A percentile compares a stretch with the other conserved stretches of the same genome.
Evolutionary conservation across 2,888 invertebrate species (phyloP).

Genomic region (Zygaena filipendulae): DNA sequence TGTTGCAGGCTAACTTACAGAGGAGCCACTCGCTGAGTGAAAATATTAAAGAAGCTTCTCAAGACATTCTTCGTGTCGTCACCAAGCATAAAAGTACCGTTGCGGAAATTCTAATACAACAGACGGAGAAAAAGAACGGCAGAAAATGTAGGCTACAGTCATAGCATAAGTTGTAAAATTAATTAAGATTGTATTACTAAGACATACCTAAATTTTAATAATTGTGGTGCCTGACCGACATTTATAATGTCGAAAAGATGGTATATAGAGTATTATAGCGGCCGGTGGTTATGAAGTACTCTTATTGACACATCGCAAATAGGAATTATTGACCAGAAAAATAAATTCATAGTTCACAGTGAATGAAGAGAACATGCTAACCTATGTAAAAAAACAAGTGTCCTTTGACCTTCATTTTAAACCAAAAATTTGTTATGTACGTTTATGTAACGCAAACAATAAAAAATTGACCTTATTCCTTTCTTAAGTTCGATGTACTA

Average conservation of each 20-base stretch:
- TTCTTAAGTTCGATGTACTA: too few species aligned
- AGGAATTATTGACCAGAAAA: too few species aligned
- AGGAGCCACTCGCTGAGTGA: conserved; percentile 93
- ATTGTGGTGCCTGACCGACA: conserved; percentile 8
- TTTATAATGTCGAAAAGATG: conserved; percentile 19
- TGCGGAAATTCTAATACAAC: conserved; percentile 88
- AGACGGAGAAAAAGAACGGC: conserved; percentile 91
- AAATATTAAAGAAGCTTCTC: conserved; percentile 89
- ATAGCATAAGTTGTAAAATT: conserved; percentile 29
- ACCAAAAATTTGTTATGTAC: too few species aligned
- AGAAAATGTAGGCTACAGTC: conserved; percentile 87
- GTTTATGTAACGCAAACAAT: too few species aligned
- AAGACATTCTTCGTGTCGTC: conserved; percentile 89
- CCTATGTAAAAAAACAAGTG: too few species aligned
- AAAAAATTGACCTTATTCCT: too few species aligned
- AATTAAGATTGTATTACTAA: not conserved
- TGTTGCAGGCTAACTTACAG: conserved; percentile 94
- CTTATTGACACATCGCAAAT: too few species aligned
- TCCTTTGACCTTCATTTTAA: too few species aligned
- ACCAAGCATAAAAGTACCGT: conserved; percentile 89
- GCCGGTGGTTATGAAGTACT: too few species aligned
- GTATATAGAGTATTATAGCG: conserved; percentile 23
- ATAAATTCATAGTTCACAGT: too few species aligned
- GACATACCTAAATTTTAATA: not conserved
- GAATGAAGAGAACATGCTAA: too few species aligned